These are phyloP conservation scores for Nestor notabilis DNA, from an alignment of 2,113 vertebrate genomes.

Conservation along the genomic window DNA sequence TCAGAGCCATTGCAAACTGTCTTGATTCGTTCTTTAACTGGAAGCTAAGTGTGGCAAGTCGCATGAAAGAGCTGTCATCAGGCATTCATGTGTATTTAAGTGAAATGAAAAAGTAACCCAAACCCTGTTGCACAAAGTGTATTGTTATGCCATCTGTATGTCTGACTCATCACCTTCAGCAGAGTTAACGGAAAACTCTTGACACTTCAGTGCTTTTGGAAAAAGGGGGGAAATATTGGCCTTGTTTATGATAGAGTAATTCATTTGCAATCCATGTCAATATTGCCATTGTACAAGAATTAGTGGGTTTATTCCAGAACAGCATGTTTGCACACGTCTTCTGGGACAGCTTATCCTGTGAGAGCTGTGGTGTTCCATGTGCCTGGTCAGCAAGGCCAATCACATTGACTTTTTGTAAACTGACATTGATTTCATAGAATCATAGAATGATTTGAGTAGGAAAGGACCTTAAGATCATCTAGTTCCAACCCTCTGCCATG, in stretches of 20 bases:
- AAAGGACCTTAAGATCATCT: background rate
- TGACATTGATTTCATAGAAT: background rate
- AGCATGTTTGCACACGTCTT: background rate
- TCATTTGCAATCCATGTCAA: background rate
- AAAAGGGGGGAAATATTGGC: background rate
- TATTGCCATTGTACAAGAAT: background rate
- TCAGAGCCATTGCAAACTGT: background rate
- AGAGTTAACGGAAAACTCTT: background rate
- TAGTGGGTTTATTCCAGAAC: background rate
- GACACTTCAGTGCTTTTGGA: background rate
- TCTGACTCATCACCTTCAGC: background rate
- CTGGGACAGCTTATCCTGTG: background rate
- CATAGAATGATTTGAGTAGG: background rate
- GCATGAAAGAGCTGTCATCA: background rate
- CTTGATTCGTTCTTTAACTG: background rate
- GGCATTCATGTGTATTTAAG: background rate
- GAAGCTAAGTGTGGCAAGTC: background rate
- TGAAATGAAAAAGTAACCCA: background rate
- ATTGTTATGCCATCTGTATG: background rate
- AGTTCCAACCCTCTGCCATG: background rate
- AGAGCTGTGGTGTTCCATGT: background rate
- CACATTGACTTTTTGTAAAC: background rate
- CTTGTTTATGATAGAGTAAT: background rate
- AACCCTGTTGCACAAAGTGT: background rate
- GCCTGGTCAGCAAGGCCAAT: background rate